These are phyloP conservation scores for Corythoichthys intestinalis DNA, from an alignment of 2,113 vertebrate species.

Conservation along the genomic window DNA sequence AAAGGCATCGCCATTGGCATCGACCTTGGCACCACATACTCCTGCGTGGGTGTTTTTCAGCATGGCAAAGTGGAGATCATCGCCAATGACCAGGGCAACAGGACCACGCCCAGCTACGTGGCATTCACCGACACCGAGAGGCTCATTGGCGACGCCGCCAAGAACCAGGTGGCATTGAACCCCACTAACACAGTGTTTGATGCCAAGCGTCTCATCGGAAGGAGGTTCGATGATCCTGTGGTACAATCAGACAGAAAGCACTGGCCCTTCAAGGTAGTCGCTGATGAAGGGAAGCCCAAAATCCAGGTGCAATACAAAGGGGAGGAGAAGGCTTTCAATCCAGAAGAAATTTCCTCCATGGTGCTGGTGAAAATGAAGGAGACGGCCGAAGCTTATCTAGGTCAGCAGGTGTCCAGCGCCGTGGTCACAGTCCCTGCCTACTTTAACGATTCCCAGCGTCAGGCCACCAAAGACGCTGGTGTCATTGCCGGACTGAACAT, in stretches of 20 bases:
- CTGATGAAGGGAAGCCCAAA: conserved; percentile 61
- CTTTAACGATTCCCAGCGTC: conserved; percentile 37
- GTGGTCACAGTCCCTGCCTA: conserved; percentile 83
- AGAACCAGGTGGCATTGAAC: conserved; percentile 62
- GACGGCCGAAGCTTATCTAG: conserved; percentile 57
- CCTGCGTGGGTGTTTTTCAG: conserved; percentile 87
- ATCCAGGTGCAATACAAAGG: conserved; percentile 64
- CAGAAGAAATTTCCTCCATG: conserved; percentile 69
- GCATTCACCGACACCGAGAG: conserved; percentile 42
- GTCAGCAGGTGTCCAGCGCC: conserved; percentile 77
- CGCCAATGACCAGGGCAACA: conserved; percentile 62
- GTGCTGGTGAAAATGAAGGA: conserved; percentile 57
- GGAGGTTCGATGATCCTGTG: conserved; percentile 58
- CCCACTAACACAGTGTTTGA: conserved; percentile 59
- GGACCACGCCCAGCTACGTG: conserved; percentile 54
- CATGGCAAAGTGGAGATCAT: conserved; percentile 82
- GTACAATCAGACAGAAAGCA: conserved; percentile 68
- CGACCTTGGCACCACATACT: conserved; percentile 58
- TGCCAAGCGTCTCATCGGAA: conserved; percentile 67
- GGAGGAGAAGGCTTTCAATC: conserved; percentile 55
- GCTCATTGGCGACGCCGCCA: conserved; percentile 48
- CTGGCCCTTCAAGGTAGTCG: conserved; percentile 64
- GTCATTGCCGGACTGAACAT: conserved; percentile 1
- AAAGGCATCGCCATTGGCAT: conserved; percentile 34
- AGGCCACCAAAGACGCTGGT: neutral